A percentile compares a stretch with the other conserved stretches of the same genome.
Evolutionary conservation across 2,113 vertebrate genomes (phyloP).

Genomic region (Sisor rabdophorus): DNA sequence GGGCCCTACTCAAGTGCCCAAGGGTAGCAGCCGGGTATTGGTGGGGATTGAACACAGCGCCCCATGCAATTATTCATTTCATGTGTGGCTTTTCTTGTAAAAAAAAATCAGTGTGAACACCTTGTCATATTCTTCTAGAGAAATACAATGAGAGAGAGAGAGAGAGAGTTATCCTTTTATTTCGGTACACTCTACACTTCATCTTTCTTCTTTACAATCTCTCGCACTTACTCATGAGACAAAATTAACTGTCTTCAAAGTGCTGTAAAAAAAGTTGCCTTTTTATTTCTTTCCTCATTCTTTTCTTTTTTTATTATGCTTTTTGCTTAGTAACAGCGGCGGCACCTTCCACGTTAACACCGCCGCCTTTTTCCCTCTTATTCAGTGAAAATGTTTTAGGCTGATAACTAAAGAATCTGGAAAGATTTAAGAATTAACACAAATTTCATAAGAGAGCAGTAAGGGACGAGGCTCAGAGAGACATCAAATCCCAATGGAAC

Average conservation of each 20-base stretch:
- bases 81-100: no score
- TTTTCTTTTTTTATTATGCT: not conserved
- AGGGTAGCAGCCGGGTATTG: no score
- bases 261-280: not conserved
- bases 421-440: constrained; percentile 5
- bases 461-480: constrained; percentile 2
- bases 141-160: no score
- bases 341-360: no score
- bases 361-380: not conserved
- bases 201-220: not conserved
- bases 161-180: not conserved
- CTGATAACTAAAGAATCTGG: not conserved
- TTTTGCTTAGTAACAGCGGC: no score
- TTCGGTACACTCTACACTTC: not conserved
- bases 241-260: not conserved
- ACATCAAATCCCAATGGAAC: constrained; percentile 1
- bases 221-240: not conserved
- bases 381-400: not conserved
- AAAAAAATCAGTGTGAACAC: no score
- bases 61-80: no score
- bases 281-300: not conserved
- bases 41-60: no score
- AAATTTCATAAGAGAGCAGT: constrained; percentile 15
- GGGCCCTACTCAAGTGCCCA: no score
- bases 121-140: no score